Evolutionary conservation across 2,113 vertebrate genomes (phyloP).

Genomic region (Prochilodus magdalenae): DNA sequence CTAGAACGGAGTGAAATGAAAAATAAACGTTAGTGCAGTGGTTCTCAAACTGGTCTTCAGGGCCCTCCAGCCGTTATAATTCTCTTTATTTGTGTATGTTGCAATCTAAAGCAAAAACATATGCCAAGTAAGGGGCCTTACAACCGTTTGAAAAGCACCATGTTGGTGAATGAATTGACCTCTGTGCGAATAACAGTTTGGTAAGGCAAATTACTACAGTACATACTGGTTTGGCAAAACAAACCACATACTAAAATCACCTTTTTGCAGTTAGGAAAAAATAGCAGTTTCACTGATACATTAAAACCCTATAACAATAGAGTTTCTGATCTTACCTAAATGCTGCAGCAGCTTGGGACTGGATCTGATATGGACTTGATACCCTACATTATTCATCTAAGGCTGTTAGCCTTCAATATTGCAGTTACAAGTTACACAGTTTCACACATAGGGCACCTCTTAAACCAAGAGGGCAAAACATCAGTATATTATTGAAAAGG

Average conservation of each 20-base stretch:
- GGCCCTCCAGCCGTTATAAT: too few relatives aligned
- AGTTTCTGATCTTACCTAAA: neutral
- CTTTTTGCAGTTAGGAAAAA: neutral
- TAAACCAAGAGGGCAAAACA: constrained; percentile 27
- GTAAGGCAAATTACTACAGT: constrained; percentile 42
- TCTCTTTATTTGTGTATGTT: too few relatives aligned
- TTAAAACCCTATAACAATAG: constrained; percentile 28
- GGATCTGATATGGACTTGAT: constrained; percentile 17
- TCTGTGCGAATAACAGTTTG: neutral
- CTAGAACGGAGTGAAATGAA: neutral
- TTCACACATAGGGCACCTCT: constrained; percentile 23
- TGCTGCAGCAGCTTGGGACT: constrained; percentile 2
- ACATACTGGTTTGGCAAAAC: constrained; percentile 41
- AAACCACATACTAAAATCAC: constrained; percentile 27
- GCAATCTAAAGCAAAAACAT: too few relatives aligned
- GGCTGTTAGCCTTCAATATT: constrained; percentile 18
- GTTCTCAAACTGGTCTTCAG: too few relatives aligned
- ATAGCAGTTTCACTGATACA: neutral
- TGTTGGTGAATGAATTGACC: neutral
- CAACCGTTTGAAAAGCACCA: neutral
- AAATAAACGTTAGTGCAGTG: neutral
- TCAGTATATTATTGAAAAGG: constrained; percentile 52
- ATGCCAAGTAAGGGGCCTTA: too few relatives aligned
- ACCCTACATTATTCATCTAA: constrained; percentile 32
- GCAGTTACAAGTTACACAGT: constrained; percentile 33